phyloP scores from a whole-genome alignment of 2,797 vertebrate species.

The Leptatherina wallacei region DNA sequence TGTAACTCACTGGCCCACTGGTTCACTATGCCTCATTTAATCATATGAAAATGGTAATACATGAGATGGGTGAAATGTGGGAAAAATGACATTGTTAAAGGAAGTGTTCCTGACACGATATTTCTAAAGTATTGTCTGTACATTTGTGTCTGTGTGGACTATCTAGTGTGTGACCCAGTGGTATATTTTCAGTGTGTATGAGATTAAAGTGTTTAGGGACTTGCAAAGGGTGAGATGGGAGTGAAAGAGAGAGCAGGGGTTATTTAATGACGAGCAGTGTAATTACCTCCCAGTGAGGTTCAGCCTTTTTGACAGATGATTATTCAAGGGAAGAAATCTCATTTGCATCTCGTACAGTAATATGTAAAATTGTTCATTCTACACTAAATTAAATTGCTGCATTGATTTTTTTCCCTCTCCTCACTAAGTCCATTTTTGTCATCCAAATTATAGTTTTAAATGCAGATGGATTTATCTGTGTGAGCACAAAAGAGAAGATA shows the following conservation, averaged over 20 bases:
- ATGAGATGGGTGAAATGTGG: background rate
- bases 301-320: slow-evolving; percentile 77
- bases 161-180: slow-evolving; percentile 13
- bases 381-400: slow-evolving; percentile 73
- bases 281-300: slow-evolving; percentile 78
- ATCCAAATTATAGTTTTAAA: slow-evolving; percentile 61
- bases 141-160: slow-evolving; percentile 27
- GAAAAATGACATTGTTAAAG: slow-evolving; percentile 31
- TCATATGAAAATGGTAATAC: slow-evolving; percentile 1
- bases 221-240: slow-evolving; percentile 34
- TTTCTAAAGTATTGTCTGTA: slow-evolving; percentile 13
- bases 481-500: slow-evolving; percentile 42
- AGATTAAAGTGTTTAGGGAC: slow-evolving; percentile 22
- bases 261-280: slow-evolving; percentile 77
- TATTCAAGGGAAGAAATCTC: slow-evolving; percentile 75
- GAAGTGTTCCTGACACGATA: slow-evolving; percentile 15
- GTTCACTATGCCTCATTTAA: slow-evolving; percentile 15
- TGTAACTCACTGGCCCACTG: slow-evolving; percentile 5
- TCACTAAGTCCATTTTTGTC: slow-evolving; percentile 49
- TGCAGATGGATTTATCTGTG: slow-evolving; percentile 52
- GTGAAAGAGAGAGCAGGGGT: slow-evolving; percentile 57
- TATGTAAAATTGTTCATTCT: slow-evolving; percentile 76
- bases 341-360: slow-evolving; percentile 80
- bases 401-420: slow-evolving; percentile 51
- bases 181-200: slow-evolving; percentile 22